Evolutionary conservation across 2,797 vertebrate species (phyloP), one percentile per base, ranked within the genome.

Genomic region (Alauda arvensis): DNA sequence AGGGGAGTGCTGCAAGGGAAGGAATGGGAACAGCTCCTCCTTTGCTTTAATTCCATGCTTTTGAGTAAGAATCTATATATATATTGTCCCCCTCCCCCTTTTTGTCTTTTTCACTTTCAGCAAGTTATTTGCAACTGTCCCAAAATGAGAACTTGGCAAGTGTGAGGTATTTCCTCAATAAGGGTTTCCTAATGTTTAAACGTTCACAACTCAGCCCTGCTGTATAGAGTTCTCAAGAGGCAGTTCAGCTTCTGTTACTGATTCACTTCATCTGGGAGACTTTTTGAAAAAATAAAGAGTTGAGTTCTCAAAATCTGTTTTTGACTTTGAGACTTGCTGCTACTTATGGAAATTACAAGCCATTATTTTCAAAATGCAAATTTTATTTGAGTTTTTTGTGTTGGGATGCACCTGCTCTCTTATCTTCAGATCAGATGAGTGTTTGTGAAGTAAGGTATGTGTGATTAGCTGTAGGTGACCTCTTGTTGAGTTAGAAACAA

Each of bases 71-170:
- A 69, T 34, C 5, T 40, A 33, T 59, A 2, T 21, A 6, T 53
- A 15, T 29, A 9, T 31, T 63, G 5, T 51, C 12, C 29, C 40
- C 37, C 19, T 12, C 14, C 25, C 12, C 40, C 9, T 12, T 20
- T 49, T 57, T 61, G 69, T 18, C 1, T 57, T 81, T n/a, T 72
- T 53, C 4, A 26, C 20, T 74, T 87, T 51, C 33, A 71, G 46
- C 49, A 77, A 89, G 49, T 79, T 65, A 48, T 61, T 93, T 84
- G 39, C 31, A 87, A 28, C 33, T 79, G 77, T 79, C 29, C 29
- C 24, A 87, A 86, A 92, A 84, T 65, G 76, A 82, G 52, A 89
- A 68, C 65, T 87, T 82, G 61, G 37, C 80, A 55, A 79, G 23
- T 12, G 65, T 65, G 57, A 83, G 24, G 42, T 67, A 65, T 79